phyloP scores from a whole-genome alignment of 2,113 vertebrate genomes.

The Atrichornis clamosus region DNA sequence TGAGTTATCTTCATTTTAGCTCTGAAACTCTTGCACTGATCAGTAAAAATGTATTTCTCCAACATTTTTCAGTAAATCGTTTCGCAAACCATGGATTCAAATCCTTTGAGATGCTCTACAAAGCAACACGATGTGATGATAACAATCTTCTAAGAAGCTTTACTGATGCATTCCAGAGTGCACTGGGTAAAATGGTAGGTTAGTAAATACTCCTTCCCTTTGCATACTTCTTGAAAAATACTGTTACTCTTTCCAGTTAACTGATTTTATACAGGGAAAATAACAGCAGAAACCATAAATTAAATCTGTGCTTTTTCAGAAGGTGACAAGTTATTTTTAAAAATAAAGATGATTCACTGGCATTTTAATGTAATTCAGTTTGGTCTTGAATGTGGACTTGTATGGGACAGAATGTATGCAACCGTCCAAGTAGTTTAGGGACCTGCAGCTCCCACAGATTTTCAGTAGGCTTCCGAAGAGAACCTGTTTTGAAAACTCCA shows the following conservation, averaged over 20 bases:
- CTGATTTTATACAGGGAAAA: not conserved
- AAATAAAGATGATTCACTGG: not conserved
- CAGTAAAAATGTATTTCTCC: not conserved
- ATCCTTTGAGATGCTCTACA: constrained; percentile 95
- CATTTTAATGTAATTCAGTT: not conserved
- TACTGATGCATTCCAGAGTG: constrained; percentile 85
- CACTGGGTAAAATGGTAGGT: constrained; percentile 89
- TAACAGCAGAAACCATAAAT: not conserved
- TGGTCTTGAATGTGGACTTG: not conserved
- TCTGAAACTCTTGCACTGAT: not conserved
- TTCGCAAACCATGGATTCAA: constrained; percentile 95
- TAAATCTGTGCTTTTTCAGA: not conserved
- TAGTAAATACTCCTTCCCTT: not conserved
- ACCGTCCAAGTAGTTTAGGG: not conserved
- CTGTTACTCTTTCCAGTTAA: not conserved
- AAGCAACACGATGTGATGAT: constrained; percentile 92
- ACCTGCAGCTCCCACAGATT: not conserved
- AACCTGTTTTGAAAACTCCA: not conserved
- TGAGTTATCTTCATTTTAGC: not conserved
- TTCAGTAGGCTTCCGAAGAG: not conserved
- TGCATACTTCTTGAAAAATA: not conserved
- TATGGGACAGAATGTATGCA: not conserved
- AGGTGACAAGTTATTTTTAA: not conserved
- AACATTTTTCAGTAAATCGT: constrained; percentile 84
- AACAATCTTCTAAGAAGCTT: constrained; percentile 84